These are phyloP conservation scores for Choristoneura rosaceana DNA, from an alignment of 2,888 invertebrate genomes.

Conservation along the genomic window DNA sequence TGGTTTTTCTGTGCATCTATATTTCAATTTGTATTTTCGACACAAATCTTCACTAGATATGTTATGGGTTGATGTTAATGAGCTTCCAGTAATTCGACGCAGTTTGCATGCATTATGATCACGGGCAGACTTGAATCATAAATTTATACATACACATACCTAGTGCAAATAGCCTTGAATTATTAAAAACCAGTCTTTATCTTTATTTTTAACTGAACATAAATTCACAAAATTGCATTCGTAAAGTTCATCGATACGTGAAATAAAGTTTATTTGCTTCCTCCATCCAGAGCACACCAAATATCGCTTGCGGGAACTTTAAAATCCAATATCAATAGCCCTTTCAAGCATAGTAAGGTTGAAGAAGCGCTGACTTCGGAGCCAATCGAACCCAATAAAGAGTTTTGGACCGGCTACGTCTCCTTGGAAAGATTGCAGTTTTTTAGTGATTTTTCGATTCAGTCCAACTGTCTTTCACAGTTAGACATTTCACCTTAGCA, in stretches of 20 bases:
- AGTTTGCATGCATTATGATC: no score
- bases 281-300: slow-evolving; percentile 7
- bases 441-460: not conserved
- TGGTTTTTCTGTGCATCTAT: no score
- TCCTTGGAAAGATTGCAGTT: slow-evolving; percentile 18
- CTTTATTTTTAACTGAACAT: no score
- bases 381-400: slow-evolving; percentile 45
- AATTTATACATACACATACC: no score
- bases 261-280: slow-evolving; percentile 19
- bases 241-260: slow-evolving; percentile 15
- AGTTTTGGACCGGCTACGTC: slow-evolving; percentile 40
- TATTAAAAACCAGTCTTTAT: no score
- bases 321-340: slow-evolving; percentile 44
- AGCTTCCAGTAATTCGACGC: no score
- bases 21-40: no score
- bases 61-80: no score
- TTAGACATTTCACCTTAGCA: not conserved
- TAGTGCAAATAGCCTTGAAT: no score
- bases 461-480: not conserved
- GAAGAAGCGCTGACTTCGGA: slow-evolving; percentile 11
- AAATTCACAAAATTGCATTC: slow-evolving; percentile 7
- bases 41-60: no score
- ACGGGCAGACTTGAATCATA: no score
- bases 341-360: slow-evolving; percentile 33
- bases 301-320: slow-evolving; percentile 33